Conservation (phyloP, 2,113 vertebrate species). For the Anseranas semipalmata region DNA sequence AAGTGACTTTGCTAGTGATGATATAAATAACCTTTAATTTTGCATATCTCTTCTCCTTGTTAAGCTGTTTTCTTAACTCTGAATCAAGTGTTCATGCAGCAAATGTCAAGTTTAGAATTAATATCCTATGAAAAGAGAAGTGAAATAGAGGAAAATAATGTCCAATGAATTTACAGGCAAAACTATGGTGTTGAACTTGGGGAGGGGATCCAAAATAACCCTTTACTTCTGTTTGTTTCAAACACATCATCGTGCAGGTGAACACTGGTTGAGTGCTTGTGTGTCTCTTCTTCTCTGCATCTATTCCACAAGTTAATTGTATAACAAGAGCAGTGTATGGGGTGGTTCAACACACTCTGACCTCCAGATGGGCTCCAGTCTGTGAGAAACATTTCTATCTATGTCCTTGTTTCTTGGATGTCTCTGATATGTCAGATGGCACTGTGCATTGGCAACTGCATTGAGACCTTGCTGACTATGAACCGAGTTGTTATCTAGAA, state of each 20-base stretch:
- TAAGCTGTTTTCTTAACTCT: slow-evolving; percentile 69
- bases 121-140: slow-evolving; percentile 54
- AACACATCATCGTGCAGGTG: not conserved
- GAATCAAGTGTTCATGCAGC: slow-evolving; percentile 68
- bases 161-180: not conserved
- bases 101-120: slow-evolving; percentile 74
- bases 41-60: slow-evolving; percentile 53
- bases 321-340: not conserved
- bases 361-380: not conserved
- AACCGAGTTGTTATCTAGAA: not conserved
- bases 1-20: slow-evolving; percentile 18
- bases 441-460: not conserved
- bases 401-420: not conserved
- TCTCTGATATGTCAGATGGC: not conserved
- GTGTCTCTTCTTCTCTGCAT: not conserved
- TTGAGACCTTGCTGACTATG: not conserved
- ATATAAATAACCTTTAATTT: slow-evolving; percentile 74
- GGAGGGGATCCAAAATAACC: not conserved
- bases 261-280: not conserved
- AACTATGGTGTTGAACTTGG: not conserved
- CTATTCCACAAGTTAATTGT: not conserved
- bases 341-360: not conserved
- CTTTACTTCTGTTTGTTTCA: not conserved
- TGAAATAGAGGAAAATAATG: not conserved
- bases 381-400: not conserved